Base-by-base conservation (phyloP, 2,888 invertebrate species). In the Drosophila seclusa region DNA sequence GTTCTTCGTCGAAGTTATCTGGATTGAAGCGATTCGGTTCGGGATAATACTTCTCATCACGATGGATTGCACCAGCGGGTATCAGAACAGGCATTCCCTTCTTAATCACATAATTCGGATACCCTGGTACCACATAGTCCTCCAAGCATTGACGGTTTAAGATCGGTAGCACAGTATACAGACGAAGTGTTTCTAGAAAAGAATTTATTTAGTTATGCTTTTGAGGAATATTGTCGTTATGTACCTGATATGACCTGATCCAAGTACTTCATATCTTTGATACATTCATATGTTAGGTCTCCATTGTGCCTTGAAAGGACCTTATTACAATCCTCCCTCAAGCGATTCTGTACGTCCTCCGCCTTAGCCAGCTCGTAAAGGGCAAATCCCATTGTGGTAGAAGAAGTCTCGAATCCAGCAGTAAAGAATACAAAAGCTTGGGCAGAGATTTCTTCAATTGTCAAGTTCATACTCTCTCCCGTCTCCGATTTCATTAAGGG, bases 21-120 rank as follows among this genome's bases (percentile, higher is more conserved):
- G 95, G 96, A 63, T 95, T 94, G 66, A 95, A 96, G 27, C 92
- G 93, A 6, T 94, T 92, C 0, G 96, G 96, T 11, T 96, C 93
- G 0, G 95, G 94, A 77, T 94, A 95, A 74, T 94, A 93, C 2
- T 94, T 93, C 0, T 94, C 94, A 82, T 95, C 95, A 84, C 94
- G 94, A 75, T 96, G 95, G 81, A 95, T 94, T 1, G 94, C 94
- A 55, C 94, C 93, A 3, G 93, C 0, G 3, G 31, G 31, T 31
- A 31, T 31, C 8, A 31, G 3, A 31, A 31, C 3, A 31, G 31
- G 10, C 31, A 31, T 31, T 31, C 31, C 31, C 31, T 31, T 31
- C 31, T 31, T 31, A 10, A 31, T 31, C 10, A 31, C 31, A 31
- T 31, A 31, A 10, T 31, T 31, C 31, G 31, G 31, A 10, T 31